Base-by-base conservation (phyloP, 2,888 invertebrate species). In the Hipparchia sbordonii region DNA sequence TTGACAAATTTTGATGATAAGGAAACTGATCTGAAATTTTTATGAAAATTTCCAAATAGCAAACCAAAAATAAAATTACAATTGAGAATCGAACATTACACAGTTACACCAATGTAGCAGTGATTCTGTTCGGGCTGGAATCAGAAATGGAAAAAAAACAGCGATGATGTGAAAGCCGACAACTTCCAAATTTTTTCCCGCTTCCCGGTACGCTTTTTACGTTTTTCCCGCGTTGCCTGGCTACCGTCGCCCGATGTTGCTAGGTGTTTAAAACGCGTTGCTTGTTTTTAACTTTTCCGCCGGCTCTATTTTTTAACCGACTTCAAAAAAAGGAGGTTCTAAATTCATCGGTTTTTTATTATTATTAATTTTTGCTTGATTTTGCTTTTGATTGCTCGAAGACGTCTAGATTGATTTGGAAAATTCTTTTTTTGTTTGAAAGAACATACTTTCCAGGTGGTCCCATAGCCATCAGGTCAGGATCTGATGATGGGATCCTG, bases 301-400 rank as follows among this genome's bases (percentile, higher is more conserved):
- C 86, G 85, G 86, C 86, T 88, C 87, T 85, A 61, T 61, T 45
- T 45, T 45, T 9, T 39, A 45, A 6, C 8, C 9, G 39, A 5
- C 5, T 61, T 61, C 33, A 23, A 23, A 23, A 23, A 23, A 23
- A 23, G 23, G 23, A 23, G 23, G 23, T 23, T 23, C 23, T 23
- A 0, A 23, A 23, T 23, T 23, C 23, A 23, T 23, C 23, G 23
- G 23, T 23, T 23, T 23, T 23, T 23, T 23, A 0, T 23, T 23
- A 23, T 23, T 23, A 23, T 23, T 23, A 23, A 23, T 23, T 23
- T 23, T 23, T 23, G 23, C 23, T 23, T 23, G 1, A 23, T 23
- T 23, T 23, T 23, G 23, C 23, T 23, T 23, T 23, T 23, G 23
- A 0, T 23, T 23, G 23, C 23, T 23, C 23, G 23, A 23, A 23